Conservation (phyloP, 2,797 vertebrate genomes). For the Hoplostethus atlanticus region DNA sequence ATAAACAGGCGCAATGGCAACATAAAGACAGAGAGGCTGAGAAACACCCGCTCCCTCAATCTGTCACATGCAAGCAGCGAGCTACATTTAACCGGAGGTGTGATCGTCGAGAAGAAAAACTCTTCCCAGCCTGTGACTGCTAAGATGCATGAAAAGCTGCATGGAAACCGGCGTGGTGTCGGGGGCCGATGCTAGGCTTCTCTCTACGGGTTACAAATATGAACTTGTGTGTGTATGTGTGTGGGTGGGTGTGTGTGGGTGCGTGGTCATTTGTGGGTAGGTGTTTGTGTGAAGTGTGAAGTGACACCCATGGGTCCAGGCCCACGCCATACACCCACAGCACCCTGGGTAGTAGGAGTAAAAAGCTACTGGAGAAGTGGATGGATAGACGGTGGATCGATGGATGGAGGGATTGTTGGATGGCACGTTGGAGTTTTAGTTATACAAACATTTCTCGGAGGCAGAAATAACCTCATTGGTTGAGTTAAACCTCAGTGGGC, state of each 20-base stretch:
- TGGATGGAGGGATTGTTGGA: conserved; percentile 53
- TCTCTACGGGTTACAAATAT: conserved; percentile 62
- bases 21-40: background rate
- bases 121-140: conserved; percentile 31
- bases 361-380: conserved; percentile 55
- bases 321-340: conserved; percentile 65
- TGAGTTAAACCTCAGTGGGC: no score
- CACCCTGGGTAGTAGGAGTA: conserved; percentile 47
- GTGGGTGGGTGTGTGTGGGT: conserved; percentile 30
- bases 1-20: background rate
- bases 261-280: conserved; percentile 8
- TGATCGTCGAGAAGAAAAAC: conserved; percentile 52
- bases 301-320: conserved; percentile 61
- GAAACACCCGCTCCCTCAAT: conserved; percentile 42
- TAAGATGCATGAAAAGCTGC: conserved; percentile 56
- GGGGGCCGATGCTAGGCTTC: conserved; percentile 57
- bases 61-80: conserved; percentile 53
- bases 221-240: conserved; percentile 13
- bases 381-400: conserved; percentile 46
- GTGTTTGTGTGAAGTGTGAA: conserved; percentile 58
- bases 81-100: conserved; percentile 63
- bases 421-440: conserved; percentile 28
- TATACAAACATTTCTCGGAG: conserved; percentile 55
- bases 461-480: conserved; percentile 8
- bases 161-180: conserved; percentile 39